phyloP scores from a whole-genome alignment of 2,888 invertebrate species.

The Chymomyza amoena region DNA sequence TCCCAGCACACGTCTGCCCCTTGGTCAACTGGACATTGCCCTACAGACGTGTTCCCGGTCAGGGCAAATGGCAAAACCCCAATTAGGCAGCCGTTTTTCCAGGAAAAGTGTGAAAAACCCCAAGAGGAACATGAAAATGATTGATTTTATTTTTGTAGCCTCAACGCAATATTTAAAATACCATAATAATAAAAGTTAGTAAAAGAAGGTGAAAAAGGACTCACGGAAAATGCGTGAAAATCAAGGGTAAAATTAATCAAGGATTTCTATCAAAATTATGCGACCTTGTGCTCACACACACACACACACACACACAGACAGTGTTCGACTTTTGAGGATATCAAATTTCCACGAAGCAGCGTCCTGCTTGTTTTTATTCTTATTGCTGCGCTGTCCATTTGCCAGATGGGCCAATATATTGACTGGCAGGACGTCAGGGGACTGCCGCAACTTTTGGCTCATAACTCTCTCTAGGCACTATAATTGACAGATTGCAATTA shows the following conservation, averaged over 20 bases:
- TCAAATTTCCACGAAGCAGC: slow-evolving; percentile 16
- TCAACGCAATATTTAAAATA: slow-evolving; percentile 7
- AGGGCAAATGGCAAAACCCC: slow-evolving; percentile 64
- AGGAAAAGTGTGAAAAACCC: slow-evolving; percentile 31
- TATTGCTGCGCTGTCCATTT: slow-evolving; percentile 65
- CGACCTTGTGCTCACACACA: slow-evolving; percentile 18
- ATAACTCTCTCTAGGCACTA: slow-evolving; percentile 1
- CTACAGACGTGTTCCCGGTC: slow-evolving; percentile 17
- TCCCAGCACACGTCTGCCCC: background rate
- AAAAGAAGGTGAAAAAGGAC: background rate
- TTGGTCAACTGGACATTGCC: background rate
- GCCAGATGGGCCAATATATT: slow-evolving; percentile 52
- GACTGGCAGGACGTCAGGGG: background rate
- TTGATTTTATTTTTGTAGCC: slow-evolving; percentile 50
- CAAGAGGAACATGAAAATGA: slow-evolving; percentile 47
- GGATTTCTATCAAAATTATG: slow-evolving; percentile 36
- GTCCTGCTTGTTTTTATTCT: slow-evolving; percentile 38
- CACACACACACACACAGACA: background rate
- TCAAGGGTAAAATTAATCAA: slow-evolving; percentile 56
- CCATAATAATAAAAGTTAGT: no score
- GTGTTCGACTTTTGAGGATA: slow-evolving; percentile 1
- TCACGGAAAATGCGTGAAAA: background rate
- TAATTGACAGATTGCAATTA: slow-evolving; percentile 72
- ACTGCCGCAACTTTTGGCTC: background rate
- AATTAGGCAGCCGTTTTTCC: slow-evolving; percentile 59